Evolutionary conservation across 1,140 invertebrate species (phyloP).

Genomic region (Lycorma delicatula): DNA sequence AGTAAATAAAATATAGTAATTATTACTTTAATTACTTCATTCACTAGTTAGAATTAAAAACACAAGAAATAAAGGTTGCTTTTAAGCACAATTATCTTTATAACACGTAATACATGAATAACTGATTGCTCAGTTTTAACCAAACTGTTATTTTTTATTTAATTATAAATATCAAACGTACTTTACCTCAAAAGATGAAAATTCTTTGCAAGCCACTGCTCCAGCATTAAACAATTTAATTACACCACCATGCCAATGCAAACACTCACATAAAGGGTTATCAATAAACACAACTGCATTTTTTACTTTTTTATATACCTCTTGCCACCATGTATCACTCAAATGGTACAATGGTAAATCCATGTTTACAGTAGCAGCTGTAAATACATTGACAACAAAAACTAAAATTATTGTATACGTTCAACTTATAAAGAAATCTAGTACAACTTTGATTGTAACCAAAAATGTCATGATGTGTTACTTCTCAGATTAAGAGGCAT

Average conservation of each 20-base stretch:
- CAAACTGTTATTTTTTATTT: no score
- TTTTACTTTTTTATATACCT: slow-evolving; percentile 47
- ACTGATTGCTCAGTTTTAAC: no score
- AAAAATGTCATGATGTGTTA: no score
- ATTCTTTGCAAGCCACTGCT: slow-evolving; percentile 46
- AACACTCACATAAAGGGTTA: slow-evolving; percentile 45
- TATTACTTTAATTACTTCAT: no score
- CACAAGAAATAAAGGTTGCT: neutral
- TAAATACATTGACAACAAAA: no score
- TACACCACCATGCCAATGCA: slow-evolving; percentile 55
- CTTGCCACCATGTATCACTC: slow-evolving; percentile 41
- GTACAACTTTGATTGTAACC: no score
- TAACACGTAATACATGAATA: no score
- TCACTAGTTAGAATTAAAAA: neutral
- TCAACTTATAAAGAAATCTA: no score
- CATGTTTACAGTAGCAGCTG: no score
- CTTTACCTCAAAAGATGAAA: slow-evolving; percentile 52
- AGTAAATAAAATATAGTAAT: slow-evolving; percentile 16
- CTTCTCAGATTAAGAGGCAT: no score
- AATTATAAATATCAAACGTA: no score
- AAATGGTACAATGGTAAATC: slow-evolving; percentile 12
- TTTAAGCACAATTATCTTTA: neutral
- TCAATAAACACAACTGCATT: slow-evolving; percentile 51
- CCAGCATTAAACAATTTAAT: slow-evolving; percentile 43
- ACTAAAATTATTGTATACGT: no score